Evolutionary conservation across 2,888 invertebrate species (phyloP), one percentile per base, ranked within the genome.

Genomic region (Ethmia dodecea): DNA sequence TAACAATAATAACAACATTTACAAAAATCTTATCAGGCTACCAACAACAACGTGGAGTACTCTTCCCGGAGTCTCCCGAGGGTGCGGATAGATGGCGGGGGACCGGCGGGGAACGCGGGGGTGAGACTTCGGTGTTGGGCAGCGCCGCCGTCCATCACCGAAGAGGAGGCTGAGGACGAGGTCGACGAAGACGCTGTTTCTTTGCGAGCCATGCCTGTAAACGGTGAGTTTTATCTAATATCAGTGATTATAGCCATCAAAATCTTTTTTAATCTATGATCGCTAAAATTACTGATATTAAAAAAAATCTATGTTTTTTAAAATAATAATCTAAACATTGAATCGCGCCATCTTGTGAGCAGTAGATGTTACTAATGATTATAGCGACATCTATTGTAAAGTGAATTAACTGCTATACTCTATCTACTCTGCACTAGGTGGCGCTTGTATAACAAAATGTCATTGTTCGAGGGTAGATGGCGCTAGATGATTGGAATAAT

Each of bases 41-140:
- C 68, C 31, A 83, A 75, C 55, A 81, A 75, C 47, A 81, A 80
- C 38, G 79, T 76, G 20, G 83, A 83, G 41, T 83, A 81, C 43
- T 61, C 79, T 24, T 70, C 86, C 6, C 60, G 73, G 28, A 86
- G 86, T 47, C 69, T 92, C 39, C 92, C 92, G 13, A 87, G 91
- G 9, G 89, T 92, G 30, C 87, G 93, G 34, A 75, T 93, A 45
- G 93, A 93, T 65, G 91, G 90, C 13, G 92, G 92, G 1, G 92
- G 92, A 1, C 87, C 88, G 39, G 66, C 75, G 70, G 91, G 52
- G 64, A 89, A 70, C 70, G 89, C 63, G 73, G 92, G 92, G 58
- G 89, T 89, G 36, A 75, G 89, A 40, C 74, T 88, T 14, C 78
- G 89, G 25, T 88, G 88, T 52, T 86, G 90, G 72, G 89, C 89